Percentiles rank a stretch among this genome's conserved stretches.
Conservation (phyloP, 2,797 vertebrate species). For the Streptopelia turtur region DNA sequence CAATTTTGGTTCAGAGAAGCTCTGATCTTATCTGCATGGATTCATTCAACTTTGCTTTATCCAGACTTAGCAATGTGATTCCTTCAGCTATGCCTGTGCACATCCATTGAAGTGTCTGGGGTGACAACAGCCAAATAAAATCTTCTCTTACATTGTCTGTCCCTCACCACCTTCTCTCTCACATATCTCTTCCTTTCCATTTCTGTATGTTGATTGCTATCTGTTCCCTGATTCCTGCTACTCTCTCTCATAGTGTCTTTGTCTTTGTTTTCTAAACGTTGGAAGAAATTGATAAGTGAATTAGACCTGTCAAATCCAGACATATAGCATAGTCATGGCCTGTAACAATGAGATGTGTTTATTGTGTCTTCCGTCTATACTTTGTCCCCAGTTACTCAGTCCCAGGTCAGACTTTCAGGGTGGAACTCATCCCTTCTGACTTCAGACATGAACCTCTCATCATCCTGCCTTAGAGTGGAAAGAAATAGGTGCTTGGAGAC, state of each 20-base stretch:
- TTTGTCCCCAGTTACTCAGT: not conserved
- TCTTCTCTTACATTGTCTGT: not conserved
- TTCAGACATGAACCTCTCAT: not conserved
- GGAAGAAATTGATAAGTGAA: not conserved
- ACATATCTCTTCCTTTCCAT: not conserved
- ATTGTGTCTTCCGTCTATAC: not conserved
- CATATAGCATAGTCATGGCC: fast-evolving
- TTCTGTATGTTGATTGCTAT: not conserved
- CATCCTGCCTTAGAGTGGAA: not conserved
- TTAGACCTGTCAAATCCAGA: not conserved
- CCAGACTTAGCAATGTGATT: not conserved
- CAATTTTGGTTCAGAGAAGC: not conserved
- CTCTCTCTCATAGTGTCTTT: not conserved
- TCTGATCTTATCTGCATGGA: not conserved
- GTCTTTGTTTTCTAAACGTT: not conserved
- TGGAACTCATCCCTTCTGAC: not conserved
- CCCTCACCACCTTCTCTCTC: not conserved
- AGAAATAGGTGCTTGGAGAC: not conserved
- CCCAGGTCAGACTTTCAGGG: not conserved
- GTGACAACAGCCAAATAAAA: not conserved
- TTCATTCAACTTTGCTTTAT: not conserved
- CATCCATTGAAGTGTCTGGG: not conserved
- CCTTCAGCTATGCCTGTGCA: not conserved
- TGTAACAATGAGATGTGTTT: not conserved
- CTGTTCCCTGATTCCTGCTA: not conserved